Percentiles rank a stretch among this genome's conserved stretches.
Evolutionary conservation across 1,140 invertebrate genomes (phyloP).

Genomic region (Caenorhabditis brenneri): DNA sequence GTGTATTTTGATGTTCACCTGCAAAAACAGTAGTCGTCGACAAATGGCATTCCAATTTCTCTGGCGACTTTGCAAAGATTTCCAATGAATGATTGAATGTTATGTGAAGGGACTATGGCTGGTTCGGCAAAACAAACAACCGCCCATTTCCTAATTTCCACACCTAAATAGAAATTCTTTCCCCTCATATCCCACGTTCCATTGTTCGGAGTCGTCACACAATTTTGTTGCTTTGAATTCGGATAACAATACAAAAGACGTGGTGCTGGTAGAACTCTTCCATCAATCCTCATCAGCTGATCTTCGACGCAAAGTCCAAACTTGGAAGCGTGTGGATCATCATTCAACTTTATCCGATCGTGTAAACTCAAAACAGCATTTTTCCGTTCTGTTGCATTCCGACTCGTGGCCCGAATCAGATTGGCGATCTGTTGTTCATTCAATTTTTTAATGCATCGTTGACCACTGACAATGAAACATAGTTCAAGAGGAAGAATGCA

Average conservation of each 20-base stretch:
- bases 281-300: neutral
- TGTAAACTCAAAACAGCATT: neutral
- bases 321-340: neutral
- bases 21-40: neutral
- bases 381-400: constrained; percentile 11
- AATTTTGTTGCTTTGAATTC: neutral
- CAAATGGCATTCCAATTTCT: constrained; percentile 33
- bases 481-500: constrained; percentile 5
- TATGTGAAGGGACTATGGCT: neutral
- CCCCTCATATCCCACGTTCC: constrained; percentile 36
- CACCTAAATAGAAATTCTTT: constrained; percentile 5
- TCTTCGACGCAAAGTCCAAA: neutral
- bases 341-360: neutral
- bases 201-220: constrained; percentile 13
- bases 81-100: neutral
- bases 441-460: constrained; percentile 26
- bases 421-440: constrained; percentile 18
- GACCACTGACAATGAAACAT: neutral
- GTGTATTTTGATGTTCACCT: neutral
- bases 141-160: neutral
- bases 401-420: neutral
- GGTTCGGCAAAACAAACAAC: neutral
- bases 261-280: neutral
- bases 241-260: neutral
- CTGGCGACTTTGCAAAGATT: neutral